Percentiles rank a stretch among this genome's conserved stretches.
phyloP scores from a whole-genome alignment of 1,140 invertebrate genomes.

The Sitobion miscanthi region DNA sequence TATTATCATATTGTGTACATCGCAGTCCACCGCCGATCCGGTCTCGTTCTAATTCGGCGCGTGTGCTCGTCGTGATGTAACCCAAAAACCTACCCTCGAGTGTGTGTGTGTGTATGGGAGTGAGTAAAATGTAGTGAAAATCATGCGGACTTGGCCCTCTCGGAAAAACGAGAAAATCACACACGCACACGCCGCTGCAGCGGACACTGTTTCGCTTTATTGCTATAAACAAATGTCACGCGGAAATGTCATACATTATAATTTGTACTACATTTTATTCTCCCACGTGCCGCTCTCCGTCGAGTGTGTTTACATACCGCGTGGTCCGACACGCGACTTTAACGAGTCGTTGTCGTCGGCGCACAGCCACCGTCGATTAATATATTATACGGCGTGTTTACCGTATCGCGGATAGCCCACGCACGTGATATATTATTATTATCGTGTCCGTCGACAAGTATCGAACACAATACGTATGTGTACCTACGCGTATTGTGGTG shows the following conservation, averaged over 20 bases:
- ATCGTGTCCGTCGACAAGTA: neutral
- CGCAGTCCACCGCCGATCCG: neutral
- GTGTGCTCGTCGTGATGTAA: slow-evolving; percentile 9
- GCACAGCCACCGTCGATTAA: neutral
- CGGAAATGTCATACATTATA: neutral
- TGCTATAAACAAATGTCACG: neutral
- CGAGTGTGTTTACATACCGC: slow-evolving; percentile 28
- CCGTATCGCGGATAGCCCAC: neutral
- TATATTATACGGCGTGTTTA: slow-evolving; percentile 14
- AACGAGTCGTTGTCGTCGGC: slow-evolving; percentile 11
- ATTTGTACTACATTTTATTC: neutral
- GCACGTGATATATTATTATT: neutral
- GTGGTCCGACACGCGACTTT: slow-evolving; percentile 33
- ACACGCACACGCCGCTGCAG: neutral
- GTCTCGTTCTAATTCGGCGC: slow-evolving; percentile 53
- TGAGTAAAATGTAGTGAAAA: neutral
- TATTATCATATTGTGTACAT: neutral
- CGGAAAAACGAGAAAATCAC: neutral
- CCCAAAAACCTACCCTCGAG: neutral
- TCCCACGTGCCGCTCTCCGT: neutral
- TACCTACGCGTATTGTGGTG: neutral
- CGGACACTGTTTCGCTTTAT: neutral
- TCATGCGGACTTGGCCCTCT: neutral
- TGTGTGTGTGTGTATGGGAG: neutral
- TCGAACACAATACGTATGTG: too few relatives aligned